phyloP scores from a whole-genome alignment of 2,113 vertebrate species.

The Tautogolabrus adspersus region DNA sequence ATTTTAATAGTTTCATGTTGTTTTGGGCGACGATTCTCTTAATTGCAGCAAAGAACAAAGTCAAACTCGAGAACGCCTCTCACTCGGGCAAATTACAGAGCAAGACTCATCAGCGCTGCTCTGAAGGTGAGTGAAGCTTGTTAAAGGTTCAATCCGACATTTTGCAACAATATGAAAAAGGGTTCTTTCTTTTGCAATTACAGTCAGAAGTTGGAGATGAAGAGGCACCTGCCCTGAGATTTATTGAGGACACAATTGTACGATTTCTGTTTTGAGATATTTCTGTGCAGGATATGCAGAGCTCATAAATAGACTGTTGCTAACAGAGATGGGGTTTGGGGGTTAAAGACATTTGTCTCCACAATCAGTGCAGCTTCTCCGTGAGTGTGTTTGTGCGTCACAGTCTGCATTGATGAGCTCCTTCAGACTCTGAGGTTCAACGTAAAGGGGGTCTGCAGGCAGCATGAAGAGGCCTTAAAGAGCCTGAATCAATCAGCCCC shows the following conservation, averaged over 20 bases:
- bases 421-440: conserved; percentile 49
- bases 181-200: too few species aligned
- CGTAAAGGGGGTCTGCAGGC: conserved; percentile 32
- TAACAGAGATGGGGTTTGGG: background rate
- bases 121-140: conserved; percentile 63
- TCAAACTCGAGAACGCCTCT: conserved; percentile 59
- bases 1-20: background rate
- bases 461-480: conserved; percentile 53
- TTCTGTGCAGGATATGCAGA: background rate
- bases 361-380: conserved; percentile 49
- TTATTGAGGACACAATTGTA: too few species aligned
- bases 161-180: too few species aligned
- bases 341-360: conserved; percentile 38
- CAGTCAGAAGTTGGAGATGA: too few species aligned
- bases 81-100: conserved; percentile 39
- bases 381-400: conserved; percentile 51
- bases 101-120: background rate
- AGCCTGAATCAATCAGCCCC: conserved; percentile 46
- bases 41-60: conserved; percentile 73
- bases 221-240: too few species aligned
- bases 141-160: background rate
- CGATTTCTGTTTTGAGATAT: background rate
- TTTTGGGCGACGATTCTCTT: conserved; percentile 50
- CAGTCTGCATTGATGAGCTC: conserved; percentile 51
- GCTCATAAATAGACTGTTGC: background rate